Percentiles rank a stretch among this genome's conserved stretches.
phyloP scores from a whole-genome alignment of 2,113 vertebrate genomes.

The Pedetes capensis region DNA sequence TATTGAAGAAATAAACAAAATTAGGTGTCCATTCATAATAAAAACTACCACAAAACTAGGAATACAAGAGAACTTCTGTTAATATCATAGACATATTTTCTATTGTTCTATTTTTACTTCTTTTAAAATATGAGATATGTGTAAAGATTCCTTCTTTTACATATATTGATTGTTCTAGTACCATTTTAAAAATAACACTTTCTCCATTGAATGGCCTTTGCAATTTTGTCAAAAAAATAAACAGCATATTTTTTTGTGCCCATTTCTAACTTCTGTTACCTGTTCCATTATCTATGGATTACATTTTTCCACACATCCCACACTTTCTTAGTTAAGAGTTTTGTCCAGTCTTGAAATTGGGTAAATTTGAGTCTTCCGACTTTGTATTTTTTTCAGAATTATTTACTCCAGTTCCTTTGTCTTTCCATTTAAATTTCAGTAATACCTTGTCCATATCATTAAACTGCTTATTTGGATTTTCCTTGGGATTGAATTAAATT shows the following conservation, averaged over 20 bases:
- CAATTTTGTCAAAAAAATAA: constrained; percentile 23
- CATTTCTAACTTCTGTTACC: background rate
- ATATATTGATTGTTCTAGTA: background rate
- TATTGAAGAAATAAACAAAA: background rate
- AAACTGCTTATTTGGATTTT: background rate
- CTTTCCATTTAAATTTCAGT: background rate
- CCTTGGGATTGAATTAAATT: background rate
- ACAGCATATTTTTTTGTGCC: background rate
- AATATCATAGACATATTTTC: background rate
- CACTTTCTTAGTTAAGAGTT: background rate
- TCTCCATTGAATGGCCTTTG: background rate
- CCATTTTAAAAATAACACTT: background rate
- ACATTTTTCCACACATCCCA: background rate
- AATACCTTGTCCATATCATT: background rate
- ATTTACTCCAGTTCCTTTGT: background rate
- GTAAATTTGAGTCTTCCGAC: background rate
- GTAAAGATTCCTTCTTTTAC: background rate
- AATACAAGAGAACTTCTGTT: background rate
- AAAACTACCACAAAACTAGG: background rate
- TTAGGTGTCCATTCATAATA: background rate
- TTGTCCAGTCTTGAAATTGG: background rate
- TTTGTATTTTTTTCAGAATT: background rate
- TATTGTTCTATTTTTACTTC: no score
- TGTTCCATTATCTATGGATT: background rate
- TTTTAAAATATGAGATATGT: background rate